Base-by-base conservation (phyloP, 37 sponge, comb jelly and placozoan species). In the Eunapius fragilis region DNA sequence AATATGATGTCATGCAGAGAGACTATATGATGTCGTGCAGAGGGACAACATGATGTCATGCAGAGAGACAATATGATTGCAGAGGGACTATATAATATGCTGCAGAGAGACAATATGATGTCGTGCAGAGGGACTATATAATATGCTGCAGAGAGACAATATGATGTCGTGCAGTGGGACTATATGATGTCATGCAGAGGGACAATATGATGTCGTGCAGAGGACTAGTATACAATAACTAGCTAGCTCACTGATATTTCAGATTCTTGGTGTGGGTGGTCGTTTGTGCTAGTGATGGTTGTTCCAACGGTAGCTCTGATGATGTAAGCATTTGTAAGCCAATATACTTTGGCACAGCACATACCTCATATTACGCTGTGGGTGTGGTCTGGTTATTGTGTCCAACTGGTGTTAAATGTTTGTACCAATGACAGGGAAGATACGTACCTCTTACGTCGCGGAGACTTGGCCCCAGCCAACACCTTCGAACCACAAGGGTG, bases 141-240 rank as follows among this genome's bases (percentile, higher is more conserved):
- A 82, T 35, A 25, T 88, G 77, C 45, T 82, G 84, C 30, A 70
- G 17, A 26, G 76, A 82, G 5, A 67, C 36, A 33, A 6, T 6
- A 41, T 41, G 6, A 41, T 41, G n/a, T n/a, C n/a, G n/a, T n/a
- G n/a, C n/a, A n/a, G n/a, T n/a, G n/a, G n/a, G n/a, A n/a, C n/a
- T n/a, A n/a, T n/a, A 89, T 13, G 28, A 82, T 35, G 27, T 88
- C 71, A 33, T 82, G 84, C 30, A 70, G 17, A 26, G 76, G 82
- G 5, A 67, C 36, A 33, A 6, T 6, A 41, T 41, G 6, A 41
- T 41, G n/a, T n/a, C n/a, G n/a, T n/a, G n/a, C n/a, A n/a, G n/a
- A n/a, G n/a, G 7, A 13, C 6, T 7, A 30, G 10, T 41, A 41
- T 9, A 41, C 41, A 41, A 32, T 2, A 32, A 35, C 22, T 9